A percentile compares a stretch with the other conserved stretches of the same genome.
Evolutionary conservation across 2,888 invertebrate species (phyloP).

Genomic region (Andrena hattorfiana): DNA sequence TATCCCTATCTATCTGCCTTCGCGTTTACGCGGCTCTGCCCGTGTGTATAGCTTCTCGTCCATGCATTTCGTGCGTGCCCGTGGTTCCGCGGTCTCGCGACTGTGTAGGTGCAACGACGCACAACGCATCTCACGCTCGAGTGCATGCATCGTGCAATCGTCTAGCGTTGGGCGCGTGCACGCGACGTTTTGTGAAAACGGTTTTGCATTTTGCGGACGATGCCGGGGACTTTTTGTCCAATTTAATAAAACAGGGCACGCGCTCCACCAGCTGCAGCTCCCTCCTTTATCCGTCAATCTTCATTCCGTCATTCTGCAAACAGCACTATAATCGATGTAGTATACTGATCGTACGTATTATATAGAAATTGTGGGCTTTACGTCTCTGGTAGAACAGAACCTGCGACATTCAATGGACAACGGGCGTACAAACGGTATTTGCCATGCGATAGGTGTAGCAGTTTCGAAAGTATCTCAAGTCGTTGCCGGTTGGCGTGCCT

Average conservation of each 20-base stretch:
- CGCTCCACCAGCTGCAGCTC: neutral
- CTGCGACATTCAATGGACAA: too few relatives aligned
- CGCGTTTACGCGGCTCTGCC: constrained; percentile 61
- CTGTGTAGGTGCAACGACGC: constrained; percentile 71
- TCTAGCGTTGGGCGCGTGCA: constrained; percentile 62
- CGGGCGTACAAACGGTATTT: too few relatives aligned
- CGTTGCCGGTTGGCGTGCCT: too few relatives aligned
- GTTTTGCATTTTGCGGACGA: constrained; percentile 49
- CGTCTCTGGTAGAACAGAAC: too few relatives aligned
- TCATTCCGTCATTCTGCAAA: neutral
- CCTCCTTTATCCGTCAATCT: neutral
- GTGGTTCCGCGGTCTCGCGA: constrained; percentile 54
- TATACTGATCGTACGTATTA: neutral
- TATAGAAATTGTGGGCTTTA: too few relatives aligned
- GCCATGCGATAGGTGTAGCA: too few relatives aligned
- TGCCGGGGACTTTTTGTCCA: constrained; percentile 44
- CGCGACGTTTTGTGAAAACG: constrained; percentile 66
- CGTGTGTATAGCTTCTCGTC: constrained; percentile 45
- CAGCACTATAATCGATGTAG: neutral
- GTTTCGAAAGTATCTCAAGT: too few relatives aligned
- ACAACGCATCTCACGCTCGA: constrained; percentile 79
- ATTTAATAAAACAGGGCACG: constrained; percentile 40
- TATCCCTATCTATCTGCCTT: constrained; percentile 76
- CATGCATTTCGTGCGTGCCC: constrained; percentile 50
- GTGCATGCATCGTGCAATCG: constrained; percentile 68